phyloP scores from a whole-genome alignment of 1,140 invertebrate genomes.

The Metaphire vulgaris region DNA sequence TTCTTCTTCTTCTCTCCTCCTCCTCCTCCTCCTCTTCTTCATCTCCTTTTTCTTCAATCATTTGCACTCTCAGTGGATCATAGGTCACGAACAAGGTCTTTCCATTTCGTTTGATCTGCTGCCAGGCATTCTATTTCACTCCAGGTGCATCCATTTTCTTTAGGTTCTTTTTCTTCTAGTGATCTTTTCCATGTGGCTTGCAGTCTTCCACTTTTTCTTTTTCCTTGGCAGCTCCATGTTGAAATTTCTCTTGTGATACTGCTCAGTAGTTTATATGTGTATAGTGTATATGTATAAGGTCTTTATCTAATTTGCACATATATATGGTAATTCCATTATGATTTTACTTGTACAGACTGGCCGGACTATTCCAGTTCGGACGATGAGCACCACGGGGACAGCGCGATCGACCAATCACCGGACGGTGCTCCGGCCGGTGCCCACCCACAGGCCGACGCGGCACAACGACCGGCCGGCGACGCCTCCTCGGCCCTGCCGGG shows the following conservation, averaged over 20 bases:
- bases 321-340: too few species aligned
- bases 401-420: not conserved
- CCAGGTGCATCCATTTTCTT: too few species aligned
- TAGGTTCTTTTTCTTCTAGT: not conserved
- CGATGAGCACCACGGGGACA: constrained; percentile 6
- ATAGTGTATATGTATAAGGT: too few species aligned
- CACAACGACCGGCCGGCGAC: not conserved
- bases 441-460: not conserved
- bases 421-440: not conserved
- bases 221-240: not conserved
- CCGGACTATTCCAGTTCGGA: constrained; percentile 19
- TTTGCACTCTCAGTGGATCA: too few species aligned
- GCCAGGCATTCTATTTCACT: too few species aligned
- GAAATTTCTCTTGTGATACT: too few species aligned
- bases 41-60: not conserved
- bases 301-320: too few species aligned
- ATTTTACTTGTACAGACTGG: constrained; percentile 28
- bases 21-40: not conserved
- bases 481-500: not conserved
- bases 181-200: too few species aligned
- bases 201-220: too few species aligned
- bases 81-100: too few species aligned
- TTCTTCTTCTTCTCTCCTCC: not conserved
- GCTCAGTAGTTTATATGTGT: too few species aligned
- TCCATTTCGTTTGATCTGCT: too few species aligned